phyloP scores from a whole-genome alignment of 2,797 vertebrate genomes.

The Hydrophis major region DNA sequence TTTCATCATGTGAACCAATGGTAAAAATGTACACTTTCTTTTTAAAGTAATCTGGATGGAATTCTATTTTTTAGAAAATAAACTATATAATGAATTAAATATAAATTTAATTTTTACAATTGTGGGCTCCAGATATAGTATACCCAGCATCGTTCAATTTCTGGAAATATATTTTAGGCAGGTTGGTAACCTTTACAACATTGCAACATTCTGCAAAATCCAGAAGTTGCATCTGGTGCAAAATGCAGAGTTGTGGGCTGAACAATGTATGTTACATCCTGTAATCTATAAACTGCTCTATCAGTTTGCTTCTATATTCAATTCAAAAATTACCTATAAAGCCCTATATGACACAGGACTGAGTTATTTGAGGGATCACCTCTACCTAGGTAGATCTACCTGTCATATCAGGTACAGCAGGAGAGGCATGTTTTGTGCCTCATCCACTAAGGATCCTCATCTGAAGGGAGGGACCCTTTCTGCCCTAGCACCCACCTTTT shows the following conservation, averaged over 20 bases:
- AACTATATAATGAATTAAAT: background rate
- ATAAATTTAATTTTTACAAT: background rate
- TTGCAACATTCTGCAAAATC: background rate
- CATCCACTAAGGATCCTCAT: background rate
- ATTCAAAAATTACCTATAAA: background rate
- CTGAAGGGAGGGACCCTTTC: background rate
- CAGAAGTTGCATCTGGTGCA: background rate
- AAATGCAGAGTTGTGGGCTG: background rate
- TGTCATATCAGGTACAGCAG: background rate
- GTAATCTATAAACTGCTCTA: background rate
- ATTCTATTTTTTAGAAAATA: background rate
- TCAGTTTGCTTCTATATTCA: background rate
- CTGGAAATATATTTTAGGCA: background rate
- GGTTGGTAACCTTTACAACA: background rate
- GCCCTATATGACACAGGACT: background rate
- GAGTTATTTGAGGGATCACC: background rate
- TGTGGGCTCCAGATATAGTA: background rate
- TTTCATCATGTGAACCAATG: background rate
- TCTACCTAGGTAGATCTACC: background rate
- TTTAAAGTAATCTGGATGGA: background rate
- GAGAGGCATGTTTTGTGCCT: background rate
- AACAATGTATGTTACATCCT: background rate
- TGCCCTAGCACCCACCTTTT: background rate
- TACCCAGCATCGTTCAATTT: background rate
- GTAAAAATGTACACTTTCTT: background rate